Percentiles rank a stretch among this genome's conserved stretches.
phyloP scores from a whole-genome alignment of 2,797 vertebrate species.

The Thamnophis elegans region DNA sequence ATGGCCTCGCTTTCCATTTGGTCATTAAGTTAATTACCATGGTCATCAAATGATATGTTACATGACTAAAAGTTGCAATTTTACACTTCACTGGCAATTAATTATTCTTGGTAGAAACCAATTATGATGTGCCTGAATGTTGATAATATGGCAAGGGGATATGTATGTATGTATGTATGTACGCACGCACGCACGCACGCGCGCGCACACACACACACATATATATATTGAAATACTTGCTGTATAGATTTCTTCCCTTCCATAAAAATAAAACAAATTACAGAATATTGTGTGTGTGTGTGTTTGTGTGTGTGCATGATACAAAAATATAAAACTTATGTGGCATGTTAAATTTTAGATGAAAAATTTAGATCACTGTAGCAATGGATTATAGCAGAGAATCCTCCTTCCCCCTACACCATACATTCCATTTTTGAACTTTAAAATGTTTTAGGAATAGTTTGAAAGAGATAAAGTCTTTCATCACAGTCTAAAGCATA shows the following conservation, averaged over 20 bases:
- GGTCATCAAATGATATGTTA: not conserved
- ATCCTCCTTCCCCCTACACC: not conserved
- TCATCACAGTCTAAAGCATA: not conserved
- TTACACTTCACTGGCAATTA: not conserved
- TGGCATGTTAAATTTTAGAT: not conserved
- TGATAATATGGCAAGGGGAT: not conserved
- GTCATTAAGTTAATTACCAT: not conserved
- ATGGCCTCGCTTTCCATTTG: not conserved
- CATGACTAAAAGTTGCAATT: not conserved
- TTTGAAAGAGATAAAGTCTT: not conserved
- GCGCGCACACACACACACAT: too few species aligned
- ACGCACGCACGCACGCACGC: too few species aligned
- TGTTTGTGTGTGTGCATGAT: too few species aligned
- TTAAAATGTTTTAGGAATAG: not conserved
- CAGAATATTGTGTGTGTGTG: too few species aligned
- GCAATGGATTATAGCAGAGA: fast-evolving
- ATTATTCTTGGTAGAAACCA: not conserved
- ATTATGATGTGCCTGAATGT: not conserved
- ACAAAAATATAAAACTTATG: not conserved
- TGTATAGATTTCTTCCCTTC: not conserved
- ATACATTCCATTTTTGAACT: not conserved
- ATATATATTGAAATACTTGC: not conserved
- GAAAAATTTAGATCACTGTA: not conserved
- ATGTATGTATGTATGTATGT: too few species aligned
- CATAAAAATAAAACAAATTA: not conserved